Base-by-base conservation (phyloP, 1,140 invertebrate genomes). In the Drosophila nebulosa region DNA sequence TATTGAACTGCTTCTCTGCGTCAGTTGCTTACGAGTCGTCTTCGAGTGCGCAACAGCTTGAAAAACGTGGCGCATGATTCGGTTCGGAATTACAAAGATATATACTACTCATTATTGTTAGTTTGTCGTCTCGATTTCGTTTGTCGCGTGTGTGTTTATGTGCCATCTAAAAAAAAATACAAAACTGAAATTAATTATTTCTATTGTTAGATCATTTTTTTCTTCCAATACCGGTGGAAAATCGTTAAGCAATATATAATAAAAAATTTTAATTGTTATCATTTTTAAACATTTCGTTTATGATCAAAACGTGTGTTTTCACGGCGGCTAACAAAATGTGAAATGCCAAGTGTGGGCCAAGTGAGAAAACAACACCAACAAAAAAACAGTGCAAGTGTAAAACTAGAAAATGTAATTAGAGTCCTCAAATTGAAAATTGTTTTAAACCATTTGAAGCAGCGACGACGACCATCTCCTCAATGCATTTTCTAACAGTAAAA, bases 401-500 rank as follows among this genome's bases (percentile, higher is more conserved):
- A 66, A 64, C 69, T 42, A 65, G 9, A 74, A 71, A 80, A 86
- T 81, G 80, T 81, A 81, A 86, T 46, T 46, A 70, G 66, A 64
- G 21, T 16, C 6, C 6, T 4, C 2, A 30, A 58, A 58, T 22
- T 21, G 1, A 14, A 35, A 36, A 36, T 32, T 58, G 30, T 32
- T 46, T 21, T 21, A 64, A 86, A 85, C 71, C 69, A 65, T 58
- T 55, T 69, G 80, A 80, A 72, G 73, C n/a, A n/a, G n/a, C n/a
- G n/a, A n/a, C n/a, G n/a, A n/a, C 77, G 52, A 78, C 67, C 27
- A 61, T 65, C 61, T 73, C 76, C 55, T n/a, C 18, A 69, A 64
- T 85, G 71, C 74, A 86, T 88, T 88, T 86, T 86, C 81, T 86
- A 86, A 86, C 81, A 86, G 81, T 86, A 86, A 86, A 86, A 86